These are phyloP conservation scores for Microhierax caerulescens DNA, from an alignment of 2,797 vertebrate genomes.

Conservation along the genomic window DNA sequence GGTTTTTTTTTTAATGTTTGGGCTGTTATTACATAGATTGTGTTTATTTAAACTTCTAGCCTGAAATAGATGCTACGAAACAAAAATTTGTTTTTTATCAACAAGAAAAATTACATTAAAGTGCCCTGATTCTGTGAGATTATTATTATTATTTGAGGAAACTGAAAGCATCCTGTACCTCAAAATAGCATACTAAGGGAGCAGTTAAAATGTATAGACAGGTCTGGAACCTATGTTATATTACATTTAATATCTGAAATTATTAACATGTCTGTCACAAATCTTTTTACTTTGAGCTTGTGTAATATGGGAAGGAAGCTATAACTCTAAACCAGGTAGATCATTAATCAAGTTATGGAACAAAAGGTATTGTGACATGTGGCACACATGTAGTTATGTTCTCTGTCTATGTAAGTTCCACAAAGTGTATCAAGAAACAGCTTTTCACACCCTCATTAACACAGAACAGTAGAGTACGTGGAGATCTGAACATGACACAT, in stretches of 20 bases:
- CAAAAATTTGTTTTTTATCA: not conserved
- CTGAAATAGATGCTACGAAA: not conserved
- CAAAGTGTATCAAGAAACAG: not conserved
- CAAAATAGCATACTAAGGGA: not conserved
- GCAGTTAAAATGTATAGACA: not conserved
- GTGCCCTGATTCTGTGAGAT: not conserved
- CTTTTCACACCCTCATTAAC: not conserved
- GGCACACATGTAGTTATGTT: not conserved
- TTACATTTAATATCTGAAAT: not conserved
- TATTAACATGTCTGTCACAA: not conserved
- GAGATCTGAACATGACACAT: constrained; percentile 7
- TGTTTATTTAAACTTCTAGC: constrained; percentile 28
- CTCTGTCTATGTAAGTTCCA: not conserved
- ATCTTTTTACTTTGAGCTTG: not conserved
- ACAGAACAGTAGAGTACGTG: not conserved
- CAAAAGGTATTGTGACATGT: not conserved
- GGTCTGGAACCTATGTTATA: not conserved
- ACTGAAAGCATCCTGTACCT: not conserved
- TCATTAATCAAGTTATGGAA: not conserved
- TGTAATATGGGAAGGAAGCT: not conserved
- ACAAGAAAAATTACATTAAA: not conserved
- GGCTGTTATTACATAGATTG: not conserved
- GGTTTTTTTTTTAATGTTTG: not conserved
- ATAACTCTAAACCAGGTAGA: not conserved
- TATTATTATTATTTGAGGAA: not conserved